Evolutionary conservation across 2,797 vertebrate genomes (phyloP), one percentile per base, ranked within the genome.

Genomic region (Melanotaenia boesemani): DNA sequence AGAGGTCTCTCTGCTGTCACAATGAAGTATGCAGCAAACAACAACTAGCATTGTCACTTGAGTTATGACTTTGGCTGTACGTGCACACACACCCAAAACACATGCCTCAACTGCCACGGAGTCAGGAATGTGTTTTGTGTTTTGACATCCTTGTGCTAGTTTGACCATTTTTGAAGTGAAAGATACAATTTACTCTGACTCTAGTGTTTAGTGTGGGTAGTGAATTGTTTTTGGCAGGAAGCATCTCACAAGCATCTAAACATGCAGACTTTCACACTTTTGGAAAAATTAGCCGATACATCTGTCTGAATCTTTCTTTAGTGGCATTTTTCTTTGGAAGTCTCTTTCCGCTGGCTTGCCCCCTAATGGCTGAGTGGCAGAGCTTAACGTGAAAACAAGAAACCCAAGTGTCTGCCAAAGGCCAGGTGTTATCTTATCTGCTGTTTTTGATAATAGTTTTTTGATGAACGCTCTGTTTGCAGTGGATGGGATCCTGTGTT

Each of bases 1-100:
- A 57, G 67, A 80, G 85, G 85, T 80, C 86, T 86, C 41, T 72
- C 58, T 74, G 67, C 71, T 79, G 76, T 86, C 79, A 65, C 81
- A 63, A 28, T 58, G 72, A 89, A 88, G 84, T 91, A 92, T 87
- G 87, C 68, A 77, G 70, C 26, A 79, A 87, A 85, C 75, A 85
- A 79, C 79, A 85, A 81, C 77, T 72, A 60, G 79, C 77, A 87
- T 59, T 77, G 60, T 76, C 80, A 72, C 77, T 83, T 66, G 74
- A 88, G 76, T 87, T 86, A 81, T 75, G 76, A 70, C 64, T 76
- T 77, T 70, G 73, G 69, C 67, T 62, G n/a, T 52, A 78, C 46
- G 65, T 24, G 58, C 70, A 61, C 64, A 61, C 41, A 67, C 61
- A 55, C 66, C 50, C 54, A 74, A 62, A 70, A 72, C 64, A 46